A percentile compares a stretch with the other conserved stretches of the same genome.
Evolutionary conservation across 2,888 invertebrate species (phyloP).

Genomic region (Gnatocerus cornutus): DNA sequence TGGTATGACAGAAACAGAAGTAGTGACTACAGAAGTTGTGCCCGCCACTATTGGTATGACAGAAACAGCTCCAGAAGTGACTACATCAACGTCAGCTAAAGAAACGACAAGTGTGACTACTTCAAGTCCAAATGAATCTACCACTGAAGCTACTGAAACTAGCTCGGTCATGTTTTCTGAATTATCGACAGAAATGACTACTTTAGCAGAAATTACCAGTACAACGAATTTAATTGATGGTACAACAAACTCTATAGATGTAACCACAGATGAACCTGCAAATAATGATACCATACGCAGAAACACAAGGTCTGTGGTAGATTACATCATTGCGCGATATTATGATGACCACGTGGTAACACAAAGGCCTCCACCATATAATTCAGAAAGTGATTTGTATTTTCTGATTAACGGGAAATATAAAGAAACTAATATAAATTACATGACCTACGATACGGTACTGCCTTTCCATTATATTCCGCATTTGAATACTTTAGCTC

Average conservation of each 20-base stretch:
- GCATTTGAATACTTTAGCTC: slow-evolving; percentile 80
- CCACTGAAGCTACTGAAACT: neutral
- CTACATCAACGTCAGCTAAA: too few species aligned
- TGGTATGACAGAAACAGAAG: too few species aligned
- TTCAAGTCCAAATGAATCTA: too few species aligned
- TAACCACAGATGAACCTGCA: slow-evolving; percentile 23
- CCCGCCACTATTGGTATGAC: too few species aligned
- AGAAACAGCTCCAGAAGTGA: too few species aligned
- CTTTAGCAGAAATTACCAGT: slow-evolving; percentile 31
- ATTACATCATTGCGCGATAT: slow-evolving; percentile 67
- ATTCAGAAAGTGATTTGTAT: slow-evolving; percentile 60
- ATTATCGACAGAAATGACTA: neutral
- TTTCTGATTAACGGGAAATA: slow-evolving; percentile 70
- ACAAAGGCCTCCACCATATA: slow-evolving; percentile 37
- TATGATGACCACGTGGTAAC: slow-evolving; percentile 60
- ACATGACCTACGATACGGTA: slow-evolving; percentile 85
- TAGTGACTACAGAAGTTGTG: neutral
- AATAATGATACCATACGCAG: slow-evolving; percentile 14
- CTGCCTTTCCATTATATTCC: slow-evolving; percentile 84
- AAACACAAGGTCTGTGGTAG: slow-evolving; percentile 62
- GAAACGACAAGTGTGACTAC: too few species aligned
- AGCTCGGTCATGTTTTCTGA: neutral
- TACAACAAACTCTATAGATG: slow-evolving; percentile 4
- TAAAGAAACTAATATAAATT: slow-evolving; percentile 75
- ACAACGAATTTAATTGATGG: slow-evolving; percentile 18